Evolutionary conservation across 2,113 vertebrate genomes (phyloP).

Genomic region (Dolichotis patagonum): DNA sequence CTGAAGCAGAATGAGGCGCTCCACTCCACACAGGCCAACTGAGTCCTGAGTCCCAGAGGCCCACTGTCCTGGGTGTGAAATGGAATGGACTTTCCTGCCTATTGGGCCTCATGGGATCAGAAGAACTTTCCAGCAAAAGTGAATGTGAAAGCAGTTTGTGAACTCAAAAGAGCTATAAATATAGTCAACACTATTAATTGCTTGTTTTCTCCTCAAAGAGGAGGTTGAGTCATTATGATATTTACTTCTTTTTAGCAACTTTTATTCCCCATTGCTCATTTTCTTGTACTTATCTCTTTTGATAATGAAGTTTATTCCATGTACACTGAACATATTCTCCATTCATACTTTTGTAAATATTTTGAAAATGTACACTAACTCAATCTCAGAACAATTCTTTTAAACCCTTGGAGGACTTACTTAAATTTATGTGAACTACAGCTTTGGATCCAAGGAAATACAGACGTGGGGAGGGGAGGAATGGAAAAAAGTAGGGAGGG

Average conservation of each 20-base stretch:
- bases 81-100: not conserved
- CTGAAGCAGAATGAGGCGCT: not conserved
- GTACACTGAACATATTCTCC: not conserved
- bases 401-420: not conserved
- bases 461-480: accelerated
- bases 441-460: not conserved
- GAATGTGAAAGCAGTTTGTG: conserved; percentile 23
- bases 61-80: not conserved
- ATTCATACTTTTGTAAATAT: not conserved
- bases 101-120: not conserved
- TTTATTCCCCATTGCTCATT: not conserved
- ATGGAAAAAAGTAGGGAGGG: accelerated
- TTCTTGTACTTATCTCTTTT: not conserved
- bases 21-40: not conserved
- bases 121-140: not conserved
- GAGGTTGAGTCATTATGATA: not conserved
- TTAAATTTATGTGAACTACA: not conserved
- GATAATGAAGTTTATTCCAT: not conserved
- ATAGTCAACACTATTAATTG: not conserved
- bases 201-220: not conserved
- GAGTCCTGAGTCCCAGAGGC: too few relatives aligned
- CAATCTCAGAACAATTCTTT: not conserved
- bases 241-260: not conserved
- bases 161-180: not conserved
- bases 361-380: conserved; percentile 1